Evolutionary conservation across 1,140 invertebrate genomes (phyloP), one percentile per base, ranked within the genome.

Genomic region (Drosophila ananassae): DNA sequence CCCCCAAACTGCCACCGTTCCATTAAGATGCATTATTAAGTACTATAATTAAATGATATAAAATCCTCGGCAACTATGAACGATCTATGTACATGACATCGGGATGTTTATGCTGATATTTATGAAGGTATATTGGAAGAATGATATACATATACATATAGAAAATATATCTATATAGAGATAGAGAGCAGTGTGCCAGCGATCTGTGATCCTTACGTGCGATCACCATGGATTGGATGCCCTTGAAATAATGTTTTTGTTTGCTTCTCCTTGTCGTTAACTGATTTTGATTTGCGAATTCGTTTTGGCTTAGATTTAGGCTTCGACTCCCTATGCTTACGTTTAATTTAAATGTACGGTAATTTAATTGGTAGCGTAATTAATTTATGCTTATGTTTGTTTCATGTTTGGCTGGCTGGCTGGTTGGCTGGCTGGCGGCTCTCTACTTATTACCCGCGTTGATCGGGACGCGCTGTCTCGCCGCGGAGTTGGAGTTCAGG

Each of bases 261-360:
- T 67, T 74, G 52, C 25, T 61, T 54, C 39, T 59, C 48, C 34
- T 73, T 41, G 46, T 80, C 47, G 58, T 68, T 66, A 39, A 59
- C 62, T 77, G 30, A 50, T 61, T 51, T 59, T 67, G 37, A 28
- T 47, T 59, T 77, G 47, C 73, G 74, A 77, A 72, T 62, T 61
- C 48, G 77, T 66, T 84, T 84, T 84, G 56, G 77, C 82, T 85
- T 85, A 85, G 68, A 89, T 82, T 53, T 87, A 85, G 47, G 79
- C 82, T 85, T 85, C 69, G 66, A 72, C 82, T 87, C 82, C 83
- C 82, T 85, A 85, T 82, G 64, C 82, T 89, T 85, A 85, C 52
- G 71, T 48, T 68, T 87, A 87, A 68, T 78, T 87, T 78, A 85
- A 85, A 57, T 63, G 61, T 84, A 84, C 56, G 67, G 73, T 85